phyloP scores from a whole-genome alignment of 2,797 vertebrate species.

The Poecile montanus region DNA sequence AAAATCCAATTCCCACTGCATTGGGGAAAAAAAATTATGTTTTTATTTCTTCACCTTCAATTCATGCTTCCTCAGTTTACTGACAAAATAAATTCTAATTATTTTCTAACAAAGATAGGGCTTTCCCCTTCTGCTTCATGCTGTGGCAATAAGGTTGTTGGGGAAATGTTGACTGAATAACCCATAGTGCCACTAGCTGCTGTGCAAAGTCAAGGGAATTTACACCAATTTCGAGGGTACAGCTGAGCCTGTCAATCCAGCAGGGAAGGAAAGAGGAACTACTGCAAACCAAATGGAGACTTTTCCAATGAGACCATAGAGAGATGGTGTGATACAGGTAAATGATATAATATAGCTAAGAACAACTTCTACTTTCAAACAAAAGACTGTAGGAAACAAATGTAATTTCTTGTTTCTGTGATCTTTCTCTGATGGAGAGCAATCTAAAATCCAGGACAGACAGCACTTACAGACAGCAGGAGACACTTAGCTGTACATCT shows the following conservation, averaged over 20 bases:
- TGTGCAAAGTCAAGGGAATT: background rate
- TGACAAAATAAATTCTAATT: background rate
- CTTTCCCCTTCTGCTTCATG: background rate
- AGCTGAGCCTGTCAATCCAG: background rate
- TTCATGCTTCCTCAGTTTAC: background rate
- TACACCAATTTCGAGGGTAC: background rate
- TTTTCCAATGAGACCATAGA: background rate
- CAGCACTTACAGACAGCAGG: background rate
- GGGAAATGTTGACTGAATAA: background rate
- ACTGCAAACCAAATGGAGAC: background rate
- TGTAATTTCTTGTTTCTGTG: background rate
- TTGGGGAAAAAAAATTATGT: rapidly evolving
- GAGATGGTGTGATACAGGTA: background rate
- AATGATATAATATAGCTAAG: background rate
- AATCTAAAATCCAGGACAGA: background rate
- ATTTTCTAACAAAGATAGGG: background rate
- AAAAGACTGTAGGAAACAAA: background rate
- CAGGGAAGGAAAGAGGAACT: background rate
- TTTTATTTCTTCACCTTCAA: background rate
- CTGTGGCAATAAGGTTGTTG: background rate
- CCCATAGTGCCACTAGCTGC: background rate
- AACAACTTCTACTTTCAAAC: background rate
- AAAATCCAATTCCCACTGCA: background rate
- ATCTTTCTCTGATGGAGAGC: background rate
- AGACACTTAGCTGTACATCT: background rate